These are phyloP conservation scores for Scortum barcoo DNA, from an alignment of 2,113 vertebrate genomes.

Conservation along the genomic window DNA sequence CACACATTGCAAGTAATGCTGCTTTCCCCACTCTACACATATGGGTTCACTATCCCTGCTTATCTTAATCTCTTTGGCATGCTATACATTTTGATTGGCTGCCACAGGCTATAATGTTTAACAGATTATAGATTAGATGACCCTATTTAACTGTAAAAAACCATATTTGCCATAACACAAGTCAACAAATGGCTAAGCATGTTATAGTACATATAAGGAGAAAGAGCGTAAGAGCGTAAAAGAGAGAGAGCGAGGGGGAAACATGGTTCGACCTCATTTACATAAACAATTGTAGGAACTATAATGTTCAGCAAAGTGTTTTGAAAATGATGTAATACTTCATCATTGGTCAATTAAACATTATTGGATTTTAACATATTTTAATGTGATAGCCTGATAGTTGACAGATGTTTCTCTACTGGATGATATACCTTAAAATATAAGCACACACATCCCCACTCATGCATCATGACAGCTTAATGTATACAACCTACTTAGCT, in stretches of 20 bases:
- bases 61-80: conserved; percentile 66
- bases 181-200: conserved; percentile 46
- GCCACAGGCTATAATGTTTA: conserved; percentile 57
- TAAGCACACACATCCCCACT: not conserved
- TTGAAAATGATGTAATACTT: not conserved
- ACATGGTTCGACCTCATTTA: not conserved
- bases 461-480: conserved; percentile 46
- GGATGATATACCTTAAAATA: not conserved
- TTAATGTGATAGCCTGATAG: not conserved
- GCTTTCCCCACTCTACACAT: conserved; percentile 10
- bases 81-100: conserved; percentile 61
- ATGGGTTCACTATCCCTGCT: conserved; percentile 40
- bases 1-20: not conserved
- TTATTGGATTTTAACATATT: not conserved
- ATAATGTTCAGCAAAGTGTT: not conserved
- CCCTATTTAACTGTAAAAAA: conserved; percentile 70
- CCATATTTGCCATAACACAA: conserved; percentile 55
- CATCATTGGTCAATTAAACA: not conserved
- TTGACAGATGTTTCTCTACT: not conserved
- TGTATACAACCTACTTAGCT: conserved; percentile 47
- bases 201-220: conserved; percentile 21
- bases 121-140: conserved; percentile 74
- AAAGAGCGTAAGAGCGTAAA: not conserved
- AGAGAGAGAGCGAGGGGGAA: not conserved
- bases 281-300: not conserved